Evolutionary conservation across 2,888 invertebrate species (phyloP).

Genomic region (Hipparchia semele): DNA sequence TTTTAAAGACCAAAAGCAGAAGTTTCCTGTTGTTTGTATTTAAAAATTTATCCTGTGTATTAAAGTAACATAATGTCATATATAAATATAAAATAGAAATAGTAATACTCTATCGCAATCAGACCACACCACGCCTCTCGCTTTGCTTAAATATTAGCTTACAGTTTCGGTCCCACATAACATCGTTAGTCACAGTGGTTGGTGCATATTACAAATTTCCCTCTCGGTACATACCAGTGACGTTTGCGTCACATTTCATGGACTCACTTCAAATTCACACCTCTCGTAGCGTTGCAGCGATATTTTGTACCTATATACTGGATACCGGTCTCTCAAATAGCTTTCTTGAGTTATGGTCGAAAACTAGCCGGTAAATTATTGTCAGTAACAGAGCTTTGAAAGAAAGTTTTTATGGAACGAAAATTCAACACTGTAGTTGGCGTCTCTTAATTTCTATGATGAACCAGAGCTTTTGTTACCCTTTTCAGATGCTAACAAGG

Average conservation of each 20-base stretch:
- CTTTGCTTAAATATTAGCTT: background rate
- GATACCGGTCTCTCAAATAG: background rate
- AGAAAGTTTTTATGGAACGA: background rate
- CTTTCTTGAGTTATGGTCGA: background rate
- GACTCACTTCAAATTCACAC: background rate
- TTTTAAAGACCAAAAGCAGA: too few relatives aligned
- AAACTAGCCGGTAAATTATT: background rate
- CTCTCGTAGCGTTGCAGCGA: background rate
- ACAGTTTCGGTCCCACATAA: background rate
- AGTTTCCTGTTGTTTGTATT: too few relatives aligned
- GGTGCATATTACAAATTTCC: background rate
- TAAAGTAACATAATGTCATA: too few relatives aligned
- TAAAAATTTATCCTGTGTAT: too few relatives aligned
- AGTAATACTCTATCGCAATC: too few relatives aligned
- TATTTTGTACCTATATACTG: background rate
- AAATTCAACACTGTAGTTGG: background rate
- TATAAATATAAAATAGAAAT: too few relatives aligned
- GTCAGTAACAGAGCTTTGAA: background rate
- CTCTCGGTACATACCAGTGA: background rate
- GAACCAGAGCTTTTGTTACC: too few relatives aligned
- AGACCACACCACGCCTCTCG: too few relatives aligned
- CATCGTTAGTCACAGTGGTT: background rate
- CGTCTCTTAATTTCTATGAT: background rate
- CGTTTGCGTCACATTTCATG: background rate
- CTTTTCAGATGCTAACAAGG: too few relatives aligned